Conservation (phyloP, 2,113 vertebrate genomes). For the Pangasianodon gigas region DNA sequence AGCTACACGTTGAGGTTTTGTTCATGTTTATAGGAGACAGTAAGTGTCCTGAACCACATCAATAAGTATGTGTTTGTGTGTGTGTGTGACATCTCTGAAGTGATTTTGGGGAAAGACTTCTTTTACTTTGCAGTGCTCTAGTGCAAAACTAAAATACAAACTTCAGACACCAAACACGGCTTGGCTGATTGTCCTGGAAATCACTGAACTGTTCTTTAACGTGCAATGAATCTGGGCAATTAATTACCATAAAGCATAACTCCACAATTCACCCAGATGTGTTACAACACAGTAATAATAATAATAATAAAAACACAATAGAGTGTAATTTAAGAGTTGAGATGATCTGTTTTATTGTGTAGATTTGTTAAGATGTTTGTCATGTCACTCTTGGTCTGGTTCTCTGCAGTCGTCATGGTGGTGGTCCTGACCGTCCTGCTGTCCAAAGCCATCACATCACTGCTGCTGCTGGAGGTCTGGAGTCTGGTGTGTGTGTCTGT, state of each 20-base stretch:
- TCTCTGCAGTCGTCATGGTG: conserved; percentile 67
- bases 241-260: not conserved
- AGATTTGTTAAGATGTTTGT: not conserved
- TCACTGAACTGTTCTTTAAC: not conserved
- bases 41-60: not conserved
- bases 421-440: conserved; percentile 67
- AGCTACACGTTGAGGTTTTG: not conserved
- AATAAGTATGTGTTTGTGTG: not conserved
- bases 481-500: conserved; percentile 67
- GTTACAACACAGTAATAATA: no score
- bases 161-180: not conserved
- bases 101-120: no score
- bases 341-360: not conserved
- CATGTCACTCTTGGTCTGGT: not conserved
- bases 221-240: not conserved
- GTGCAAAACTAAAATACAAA: no score
- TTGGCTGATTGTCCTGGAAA: not conserved
- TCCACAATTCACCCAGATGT: not conserved
- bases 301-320: not conserved
- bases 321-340: not conserved
- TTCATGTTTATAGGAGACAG: no score
- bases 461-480: conserved; percentile 65
- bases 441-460: conserved; percentile 62
- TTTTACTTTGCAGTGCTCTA: no score
- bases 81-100: no score